These are phyloP conservation scores for Xiphias gladius DNA, from an alignment of 2,113 vertebrate species.

Conservation along the genomic window DNA sequence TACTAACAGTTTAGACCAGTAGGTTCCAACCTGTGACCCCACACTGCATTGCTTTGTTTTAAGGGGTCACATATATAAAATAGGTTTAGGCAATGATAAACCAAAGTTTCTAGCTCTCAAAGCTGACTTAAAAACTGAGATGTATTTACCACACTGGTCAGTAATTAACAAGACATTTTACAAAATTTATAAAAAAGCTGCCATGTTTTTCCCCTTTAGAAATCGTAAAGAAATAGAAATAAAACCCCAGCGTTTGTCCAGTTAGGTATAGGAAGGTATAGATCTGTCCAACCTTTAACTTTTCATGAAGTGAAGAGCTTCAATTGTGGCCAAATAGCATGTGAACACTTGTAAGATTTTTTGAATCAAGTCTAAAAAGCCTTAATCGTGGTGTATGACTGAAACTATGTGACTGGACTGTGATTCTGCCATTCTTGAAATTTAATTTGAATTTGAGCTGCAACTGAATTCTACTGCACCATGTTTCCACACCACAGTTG, in stretches of 20 bases:
- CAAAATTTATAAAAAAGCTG: neutral
- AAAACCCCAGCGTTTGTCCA: neutral
- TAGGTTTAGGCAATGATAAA: neutral
- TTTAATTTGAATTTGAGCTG: neutral
- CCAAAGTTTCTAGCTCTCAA: neutral
- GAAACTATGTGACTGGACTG: neutral
- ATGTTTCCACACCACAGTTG: neutral
- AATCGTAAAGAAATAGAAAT: neutral
- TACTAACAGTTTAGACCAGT: neutral
- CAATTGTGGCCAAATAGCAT: no score
- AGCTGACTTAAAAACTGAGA: neutral
- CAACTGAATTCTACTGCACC: neutral
- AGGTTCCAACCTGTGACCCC: no score
- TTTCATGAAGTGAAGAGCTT: no score
- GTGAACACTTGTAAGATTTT: neutral
- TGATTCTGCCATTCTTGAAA: neutral
- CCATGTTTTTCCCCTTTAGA: neutral
- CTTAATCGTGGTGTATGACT: neutral
- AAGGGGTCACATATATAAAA: neutral
- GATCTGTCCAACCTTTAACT: neutral
- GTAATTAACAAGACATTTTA: neutral
- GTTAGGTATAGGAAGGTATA: neutral
- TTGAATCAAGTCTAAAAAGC: neutral
- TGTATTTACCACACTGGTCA: neutral
- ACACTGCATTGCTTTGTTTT: neutral